Conservation (phyloP, 2,888 invertebrate species). For the Hedya salicella region DNA sequence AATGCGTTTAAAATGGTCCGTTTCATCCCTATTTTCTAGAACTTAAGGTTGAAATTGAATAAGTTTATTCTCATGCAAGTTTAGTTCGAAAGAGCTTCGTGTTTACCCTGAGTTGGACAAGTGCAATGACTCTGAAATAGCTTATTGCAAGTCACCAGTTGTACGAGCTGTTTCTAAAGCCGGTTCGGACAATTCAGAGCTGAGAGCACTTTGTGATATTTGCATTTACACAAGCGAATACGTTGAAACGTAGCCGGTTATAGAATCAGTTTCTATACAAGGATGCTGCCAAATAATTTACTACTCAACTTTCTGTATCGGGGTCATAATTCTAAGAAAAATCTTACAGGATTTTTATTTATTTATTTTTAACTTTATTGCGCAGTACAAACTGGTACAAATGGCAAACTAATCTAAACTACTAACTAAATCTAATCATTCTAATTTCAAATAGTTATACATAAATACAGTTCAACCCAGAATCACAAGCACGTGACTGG, state of each 20-base stretch:
- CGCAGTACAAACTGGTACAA: too few relatives aligned
- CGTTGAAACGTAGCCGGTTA: slow-evolving; percentile 13
- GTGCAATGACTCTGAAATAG: slow-evolving; percentile 43
- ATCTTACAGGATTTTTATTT: too few relatives aligned
- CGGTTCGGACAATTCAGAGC: slow-evolving; percentile 28
- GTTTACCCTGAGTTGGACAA: slow-evolving; percentile 42
- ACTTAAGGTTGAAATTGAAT: slow-evolving; percentile 14
- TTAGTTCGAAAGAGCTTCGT: slow-evolving; percentile 36
- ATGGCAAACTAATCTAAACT: too few relatives aligned
- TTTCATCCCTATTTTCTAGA: slow-evolving; percentile 7
- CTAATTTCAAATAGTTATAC: too few relatives aligned
- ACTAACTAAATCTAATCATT: too few relatives aligned
- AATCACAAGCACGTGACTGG: too few relatives aligned
- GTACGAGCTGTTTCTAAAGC: slow-evolving; percentile 19
- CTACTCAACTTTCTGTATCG: too few relatives aligned
- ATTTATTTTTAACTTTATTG: too few relatives aligned
- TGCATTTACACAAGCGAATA: slow-evolving; percentile 35
- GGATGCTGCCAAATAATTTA: slow-evolving; percentile 4
- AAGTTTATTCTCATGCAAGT: slow-evolving; percentile 20
- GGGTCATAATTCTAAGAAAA: too few relatives aligned
- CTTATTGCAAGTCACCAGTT: slow-evolving; percentile 36
- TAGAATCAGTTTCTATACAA: slow-evolving; percentile 20
- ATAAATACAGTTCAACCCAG: too few relatives aligned
- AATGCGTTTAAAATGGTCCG: slow-evolving; percentile 21
- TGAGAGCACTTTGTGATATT: slow-evolving; percentile 33